These are phyloP conservation scores for Meriones psammophilus DNA, from an alignment of 2,797 vertebrate genomes.

Conservation along the genomic window DNA sequence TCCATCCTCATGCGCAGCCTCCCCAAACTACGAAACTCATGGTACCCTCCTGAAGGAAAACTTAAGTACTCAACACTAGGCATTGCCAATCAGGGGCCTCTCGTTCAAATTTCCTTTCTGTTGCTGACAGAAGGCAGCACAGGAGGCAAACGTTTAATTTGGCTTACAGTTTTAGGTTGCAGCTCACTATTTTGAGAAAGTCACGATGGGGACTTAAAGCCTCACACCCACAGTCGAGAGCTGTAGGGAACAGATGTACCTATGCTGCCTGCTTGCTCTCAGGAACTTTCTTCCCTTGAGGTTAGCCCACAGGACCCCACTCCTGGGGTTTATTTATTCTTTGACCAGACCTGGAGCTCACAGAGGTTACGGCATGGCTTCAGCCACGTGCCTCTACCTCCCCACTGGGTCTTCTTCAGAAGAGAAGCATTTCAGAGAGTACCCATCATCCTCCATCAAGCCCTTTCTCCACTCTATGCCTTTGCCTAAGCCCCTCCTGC, in stretches of 20 bases:
- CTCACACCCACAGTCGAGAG: not conserved
- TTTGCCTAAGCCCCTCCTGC: not conserved
- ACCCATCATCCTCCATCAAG: not conserved
- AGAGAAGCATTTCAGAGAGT: not conserved
- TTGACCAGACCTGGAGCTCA: not conserved
- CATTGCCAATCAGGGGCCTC: not conserved
- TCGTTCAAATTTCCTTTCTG: not conserved
- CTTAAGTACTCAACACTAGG: not conserved
- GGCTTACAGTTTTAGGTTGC: not conserved
- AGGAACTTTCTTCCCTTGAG: too few species aligned
- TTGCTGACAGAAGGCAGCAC: not conserved
- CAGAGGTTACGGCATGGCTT: not conserved
- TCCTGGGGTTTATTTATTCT: not conserved
- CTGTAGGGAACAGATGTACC: not conserved
- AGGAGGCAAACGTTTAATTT: not conserved
- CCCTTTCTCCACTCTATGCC: not conserved
- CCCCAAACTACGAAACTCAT: not conserved
- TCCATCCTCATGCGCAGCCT: not conserved
- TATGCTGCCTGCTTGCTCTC: too few species aligned
- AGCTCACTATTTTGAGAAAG: too few species aligned
- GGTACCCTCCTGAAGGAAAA: not conserved
- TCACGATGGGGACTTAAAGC: not conserved
- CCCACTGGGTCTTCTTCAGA: not conserved
- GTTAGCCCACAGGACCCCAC: not conserved
- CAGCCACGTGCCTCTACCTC: too few species aligned